phyloP scores from a whole-genome alignment of 1,140 invertebrate genomes.

The Homalodisca vitripennis region DNA sequence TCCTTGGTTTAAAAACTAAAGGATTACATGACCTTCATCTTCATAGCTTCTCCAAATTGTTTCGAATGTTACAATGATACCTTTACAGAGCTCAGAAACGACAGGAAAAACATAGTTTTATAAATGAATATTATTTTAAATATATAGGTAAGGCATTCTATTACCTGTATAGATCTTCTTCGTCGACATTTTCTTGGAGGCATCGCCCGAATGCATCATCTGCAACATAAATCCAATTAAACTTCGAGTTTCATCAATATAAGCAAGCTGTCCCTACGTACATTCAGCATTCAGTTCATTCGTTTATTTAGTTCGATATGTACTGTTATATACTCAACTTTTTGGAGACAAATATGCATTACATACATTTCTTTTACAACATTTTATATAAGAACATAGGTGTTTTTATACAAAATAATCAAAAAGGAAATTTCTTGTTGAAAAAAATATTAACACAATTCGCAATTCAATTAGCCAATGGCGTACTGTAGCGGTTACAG shows the following conservation, averaged over 20 bases:
- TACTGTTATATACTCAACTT: background rate
- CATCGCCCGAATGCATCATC: constrained; percentile 84
- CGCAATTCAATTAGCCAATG: too few species aligned
- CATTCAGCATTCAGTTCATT: background rate
- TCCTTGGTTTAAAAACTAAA: background rate
- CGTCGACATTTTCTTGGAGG: constrained; percentile 60
- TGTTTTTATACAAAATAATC: too few species aligned
- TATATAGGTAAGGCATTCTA: constrained; percentile 24
- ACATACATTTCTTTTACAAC: background rate
- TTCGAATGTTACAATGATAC: too few species aligned
- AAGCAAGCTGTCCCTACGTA: too few species aligned
- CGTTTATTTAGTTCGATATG: background rate
- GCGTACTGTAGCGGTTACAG: too few species aligned
- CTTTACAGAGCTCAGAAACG: too few species aligned
- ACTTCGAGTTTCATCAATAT: background rate
- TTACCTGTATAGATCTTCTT: constrained; percentile 62
- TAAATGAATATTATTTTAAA: background rate
- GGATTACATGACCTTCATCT: background rate
- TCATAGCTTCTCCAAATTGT: background rate
- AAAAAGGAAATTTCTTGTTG: too few species aligned
- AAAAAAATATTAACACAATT: too few species aligned
- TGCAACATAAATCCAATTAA: constrained; percentile 49
- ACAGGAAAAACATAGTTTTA: background rate
- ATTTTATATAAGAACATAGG: background rate
- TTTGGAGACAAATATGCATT: background rate